Conservation (phyloP, 2,888 invertebrate species). For the Andrena minutula region DNA sequence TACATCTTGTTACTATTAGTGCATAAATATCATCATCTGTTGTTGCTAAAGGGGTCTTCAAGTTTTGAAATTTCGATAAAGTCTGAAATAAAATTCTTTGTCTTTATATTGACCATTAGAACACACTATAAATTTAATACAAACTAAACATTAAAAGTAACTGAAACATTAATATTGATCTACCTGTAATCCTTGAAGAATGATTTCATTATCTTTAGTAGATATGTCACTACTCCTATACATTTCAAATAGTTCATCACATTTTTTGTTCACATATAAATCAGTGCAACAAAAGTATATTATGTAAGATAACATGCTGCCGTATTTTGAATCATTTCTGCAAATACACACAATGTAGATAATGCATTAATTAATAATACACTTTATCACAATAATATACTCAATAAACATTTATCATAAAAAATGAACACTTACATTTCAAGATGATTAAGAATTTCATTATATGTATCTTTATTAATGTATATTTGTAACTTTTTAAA, state of each 20-base stretch:
- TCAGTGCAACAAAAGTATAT: conserved; percentile 65
- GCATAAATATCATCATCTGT: conserved; percentile 67
- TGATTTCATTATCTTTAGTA: conserved; percentile 29
- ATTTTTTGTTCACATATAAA: conserved; percentile 47
- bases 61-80: conserved; percentile 64
- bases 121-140: neutral
- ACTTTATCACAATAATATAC: neutral
- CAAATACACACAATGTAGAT: conserved; percentile 31
- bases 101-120: conserved; percentile 9
- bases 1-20: conserved; percentile 72
- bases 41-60: conserved; percentile 56
- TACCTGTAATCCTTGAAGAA: conserved; percentile 68
- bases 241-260: conserved; percentile 52
- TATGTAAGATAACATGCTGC: conserved; percentile 69
- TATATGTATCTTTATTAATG: conserved; percentile 68
- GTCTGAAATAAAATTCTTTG: conserved; percentile 64
- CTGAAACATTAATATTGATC: conserved; percentile 1
- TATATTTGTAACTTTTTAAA: conserved; percentile 74
- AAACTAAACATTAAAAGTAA: neutral
- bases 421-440: conserved; percentile 47
- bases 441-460: conserved; percentile 67
- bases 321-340: conserved; percentile 59
- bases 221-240: conserved; percentile 26
- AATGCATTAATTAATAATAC: conserved; percentile 4
- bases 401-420: neutral